Conservation (phyloP, 2,888 invertebrate genomes). For the Eilema griseolum region DNA sequence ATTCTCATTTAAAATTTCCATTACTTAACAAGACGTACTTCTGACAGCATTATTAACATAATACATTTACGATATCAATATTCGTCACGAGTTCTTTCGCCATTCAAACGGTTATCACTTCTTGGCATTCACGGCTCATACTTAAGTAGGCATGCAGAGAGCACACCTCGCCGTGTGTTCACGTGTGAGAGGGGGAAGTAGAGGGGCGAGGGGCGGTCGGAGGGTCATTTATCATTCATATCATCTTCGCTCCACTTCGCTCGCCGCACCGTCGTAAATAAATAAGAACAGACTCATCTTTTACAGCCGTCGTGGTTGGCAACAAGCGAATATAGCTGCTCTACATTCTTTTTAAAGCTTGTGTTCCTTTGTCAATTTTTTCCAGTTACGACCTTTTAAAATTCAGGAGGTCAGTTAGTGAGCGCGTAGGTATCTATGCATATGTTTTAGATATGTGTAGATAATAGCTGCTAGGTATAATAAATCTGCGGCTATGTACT, state of each 20-base stretch:
- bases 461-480: conserved; percentile 67
- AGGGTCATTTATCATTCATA: conserved; percentile 88
- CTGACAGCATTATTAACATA: conserved; percentile 52
- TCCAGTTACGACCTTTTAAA: conserved; percentile 56
- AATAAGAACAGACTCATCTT: conserved; percentile 87
- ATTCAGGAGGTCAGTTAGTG: conserved; percentile 61
- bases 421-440: conserved; percentile 79
- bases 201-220: conserved; percentile 65
- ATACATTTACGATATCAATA: conserved; percentile 63
- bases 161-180: conserved; percentile 79
- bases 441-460: conserved; percentile 79
- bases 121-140: conserved; percentile 71
- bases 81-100: conserved; percentile 71
- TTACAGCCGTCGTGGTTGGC: conserved; percentile 74
- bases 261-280: conserved; percentile 87
- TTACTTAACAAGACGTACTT: conserved; percentile 35
- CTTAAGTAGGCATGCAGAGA: conserved; percentile 77
- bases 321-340: conserved; percentile 55
- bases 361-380: conserved; percentile 16
- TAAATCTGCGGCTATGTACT: conserved; percentile 54
- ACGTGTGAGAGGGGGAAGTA: conserved; percentile 75
- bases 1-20: conserved; percentile 26
- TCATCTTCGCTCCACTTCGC: conserved; percentile 88
- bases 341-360: conserved; percentile 13
- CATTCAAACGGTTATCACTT: conserved; percentile 76